Conservation (phyloP, 2,888 invertebrate species). For the Lycocerus yunnanus region DNA sequence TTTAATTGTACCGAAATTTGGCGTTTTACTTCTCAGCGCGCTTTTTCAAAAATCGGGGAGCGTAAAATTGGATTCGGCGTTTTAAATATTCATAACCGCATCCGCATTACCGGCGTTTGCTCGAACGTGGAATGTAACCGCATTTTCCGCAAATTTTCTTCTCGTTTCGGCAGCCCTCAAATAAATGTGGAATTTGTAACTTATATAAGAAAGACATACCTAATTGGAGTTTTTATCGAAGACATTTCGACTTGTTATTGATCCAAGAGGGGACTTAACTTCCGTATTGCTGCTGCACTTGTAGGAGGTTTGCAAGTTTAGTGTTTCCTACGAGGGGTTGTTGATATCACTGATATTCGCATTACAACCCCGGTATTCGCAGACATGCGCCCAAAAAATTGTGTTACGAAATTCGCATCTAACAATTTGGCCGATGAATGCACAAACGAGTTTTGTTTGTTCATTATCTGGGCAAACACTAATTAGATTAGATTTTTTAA, state of each 20-base stretch:
- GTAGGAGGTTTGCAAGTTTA: constrained; percentile 23
- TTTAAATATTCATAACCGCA: not conserved
- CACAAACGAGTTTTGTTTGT: not conserved
- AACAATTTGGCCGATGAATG: not conserved
- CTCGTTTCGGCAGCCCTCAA: no score
- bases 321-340: constrained; percentile 26
- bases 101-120: not conserved
- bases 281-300: constrained; percentile 31
- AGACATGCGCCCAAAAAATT: constrained; percentile 25
- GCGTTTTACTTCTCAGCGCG: not conserved
- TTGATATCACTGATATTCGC: constrained; percentile 9
- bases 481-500: not conserved
- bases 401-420: not conserved
- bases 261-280: constrained; percentile 19
- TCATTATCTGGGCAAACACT: not conserved
- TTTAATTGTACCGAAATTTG: not conserved
- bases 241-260: constrained; percentile 33
- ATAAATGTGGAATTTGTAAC: not conserved
- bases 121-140: not conserved
- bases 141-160: not conserved
- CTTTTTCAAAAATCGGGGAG: not conserved
- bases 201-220: constrained; percentile 20
- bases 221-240: constrained; percentile 21
- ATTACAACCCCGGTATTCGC: constrained; percentile 17
- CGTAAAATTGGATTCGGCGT: not conserved